phyloP scores from a whole-genome alignment of 2,797 vertebrate species.

The Adelosebastes latens region DNA sequence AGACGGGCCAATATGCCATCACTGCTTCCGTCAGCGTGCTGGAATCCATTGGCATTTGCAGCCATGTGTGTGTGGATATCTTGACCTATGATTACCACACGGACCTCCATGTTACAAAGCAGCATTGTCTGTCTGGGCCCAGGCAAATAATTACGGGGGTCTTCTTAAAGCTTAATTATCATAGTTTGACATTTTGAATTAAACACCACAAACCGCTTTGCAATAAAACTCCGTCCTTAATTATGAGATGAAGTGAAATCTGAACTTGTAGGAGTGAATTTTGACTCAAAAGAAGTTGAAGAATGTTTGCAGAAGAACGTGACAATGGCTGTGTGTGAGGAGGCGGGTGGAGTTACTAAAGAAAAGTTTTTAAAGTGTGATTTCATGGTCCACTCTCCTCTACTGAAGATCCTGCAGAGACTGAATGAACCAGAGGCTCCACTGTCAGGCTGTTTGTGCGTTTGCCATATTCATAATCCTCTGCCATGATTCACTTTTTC shows the following conservation, averaged over 20 bases:
- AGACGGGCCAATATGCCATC: conserved; percentile 34
- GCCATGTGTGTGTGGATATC: conserved; percentile 28
- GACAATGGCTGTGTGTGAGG: background rate
- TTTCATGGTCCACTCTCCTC: conserved; percentile 35
- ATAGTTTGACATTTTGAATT: conserved; percentile 35
- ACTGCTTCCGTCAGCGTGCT: conserved; percentile 40
- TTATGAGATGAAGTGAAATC: background rate
- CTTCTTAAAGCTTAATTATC: conserved; percentile 33
- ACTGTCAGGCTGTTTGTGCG: conserved; percentile 56
- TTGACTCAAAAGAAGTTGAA: background rate
- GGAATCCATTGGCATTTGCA: conserved; percentile 62
- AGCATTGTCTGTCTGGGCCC: conserved; percentile 70
- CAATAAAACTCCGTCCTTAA: background rate
- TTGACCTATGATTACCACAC: conserved; percentile 46
- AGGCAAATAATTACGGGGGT: conserved; percentile 47
- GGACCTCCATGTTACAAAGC: conserved; percentile 65
- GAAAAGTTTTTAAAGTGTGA: conserved; percentile 15
- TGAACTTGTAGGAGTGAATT: background rate
- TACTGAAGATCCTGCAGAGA: conserved; percentile 37
- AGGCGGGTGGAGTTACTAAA: conserved; percentile 1
- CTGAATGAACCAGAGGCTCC: conserved; percentile 28
- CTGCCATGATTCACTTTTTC: conserved; percentile 73
- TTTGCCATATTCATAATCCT: conserved; percentile 70
- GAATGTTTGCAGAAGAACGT: background rate
- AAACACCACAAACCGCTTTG: conserved; percentile 4